These are phyloP conservation scores for Solea senegalensis DNA, from an alignment of 2,113 vertebrate genomes.

Conservation along the genomic window DNA sequence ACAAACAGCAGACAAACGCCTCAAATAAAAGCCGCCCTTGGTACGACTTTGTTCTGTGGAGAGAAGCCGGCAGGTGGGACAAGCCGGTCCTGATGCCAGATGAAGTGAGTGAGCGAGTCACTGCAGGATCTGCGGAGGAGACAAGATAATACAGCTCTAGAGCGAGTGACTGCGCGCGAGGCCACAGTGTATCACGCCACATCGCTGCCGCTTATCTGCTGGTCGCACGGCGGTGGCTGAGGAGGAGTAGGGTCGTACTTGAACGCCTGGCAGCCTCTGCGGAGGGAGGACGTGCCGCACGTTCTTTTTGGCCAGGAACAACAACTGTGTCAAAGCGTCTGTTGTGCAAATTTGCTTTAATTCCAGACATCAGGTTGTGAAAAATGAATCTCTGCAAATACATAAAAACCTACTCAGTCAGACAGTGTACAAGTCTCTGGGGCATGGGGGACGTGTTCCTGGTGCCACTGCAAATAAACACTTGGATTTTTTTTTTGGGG, in stretches of 20 bases:
- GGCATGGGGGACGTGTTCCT: conserved; percentile 10
- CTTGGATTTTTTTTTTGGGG: conserved; percentile 23
- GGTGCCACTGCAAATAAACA: conserved; percentile 21
- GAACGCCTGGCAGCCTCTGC: conserved; percentile 51
- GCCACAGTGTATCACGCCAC: conserved; percentile 50
- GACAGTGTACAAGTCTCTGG: background rate
- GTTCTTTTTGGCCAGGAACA: conserved; percentile 24
- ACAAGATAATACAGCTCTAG: conserved; percentile 53
- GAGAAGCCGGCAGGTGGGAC: conserved; percentile 54
- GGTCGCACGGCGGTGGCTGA: conserved; percentile 46
- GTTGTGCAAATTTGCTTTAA: conserved; percentile 29
- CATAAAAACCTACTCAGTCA: conserved; percentile 16
- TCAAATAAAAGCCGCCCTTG: conserved; percentile 31
- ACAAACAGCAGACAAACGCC: conserved; percentile 12
- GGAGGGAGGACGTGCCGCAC: conserved; percentile 11
- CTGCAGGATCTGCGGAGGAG: conserved; percentile 43
- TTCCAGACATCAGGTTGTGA: conserved; percentile 42
- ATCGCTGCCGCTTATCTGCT: conserved; percentile 47
- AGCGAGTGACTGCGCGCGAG: conserved; percentile 41
- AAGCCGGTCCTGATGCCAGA: conserved; percentile 23
- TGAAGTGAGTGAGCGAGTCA: conserved; percentile 47
- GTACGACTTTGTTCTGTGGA: conserved; percentile 51
- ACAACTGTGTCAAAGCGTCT: background rate
- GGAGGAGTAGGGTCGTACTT: conserved; percentile 4
- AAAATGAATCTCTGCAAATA: conserved; percentile 36